Evolutionary conservation across 1,140 invertebrate genomes (phyloP), one percentile per base, ranked within the genome.

Genomic region (Cotesia chilonis): DNA sequence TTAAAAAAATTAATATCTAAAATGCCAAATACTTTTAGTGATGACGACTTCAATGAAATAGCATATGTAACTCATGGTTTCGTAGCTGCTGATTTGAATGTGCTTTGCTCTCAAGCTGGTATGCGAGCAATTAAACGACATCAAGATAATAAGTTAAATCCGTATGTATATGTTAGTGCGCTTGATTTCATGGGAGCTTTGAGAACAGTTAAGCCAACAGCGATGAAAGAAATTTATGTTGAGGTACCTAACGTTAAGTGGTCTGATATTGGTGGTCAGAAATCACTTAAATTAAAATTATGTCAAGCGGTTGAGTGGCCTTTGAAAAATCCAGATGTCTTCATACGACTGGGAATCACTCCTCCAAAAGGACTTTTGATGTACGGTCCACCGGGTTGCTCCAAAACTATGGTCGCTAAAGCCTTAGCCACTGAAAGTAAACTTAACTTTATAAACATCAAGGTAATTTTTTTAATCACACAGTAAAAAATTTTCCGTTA

Each of bases 311-410:
- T 99, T 5, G 96, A 98, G 80, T 98, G 96, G 96, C 97, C 97
- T 0, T 78, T 98, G 12, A 93, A 92, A 77, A 91, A 98, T 85
- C 92, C 96, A 0, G 95, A 98, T 77, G 93, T 92, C 75, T 99
- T 99, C 86, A 83, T 90, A 36, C 91, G 95, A 61, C 86, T 99
- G 67, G 97, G 97, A 6, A 96, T 99, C 38, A 92, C 91, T 71
- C 96, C 98, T 1, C 97, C 98, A 0, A 94, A 94, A 79, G 98
- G 98, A 2, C 92, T 99, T 4, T 86, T 99, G 9, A 91, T 99
- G 87, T 99, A 96, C 86, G 98, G 98, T 6, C 98, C 98, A 5
- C 98, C 98, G 0, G 98, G 98, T 4, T 99, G 98, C 81, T 97
- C 96, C 0, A 98, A 98, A 88, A 98, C 97, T 0, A 94, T 98